Conservation (phyloP, 2,797 vertebrate species). For the Falco concolor region DNA sequence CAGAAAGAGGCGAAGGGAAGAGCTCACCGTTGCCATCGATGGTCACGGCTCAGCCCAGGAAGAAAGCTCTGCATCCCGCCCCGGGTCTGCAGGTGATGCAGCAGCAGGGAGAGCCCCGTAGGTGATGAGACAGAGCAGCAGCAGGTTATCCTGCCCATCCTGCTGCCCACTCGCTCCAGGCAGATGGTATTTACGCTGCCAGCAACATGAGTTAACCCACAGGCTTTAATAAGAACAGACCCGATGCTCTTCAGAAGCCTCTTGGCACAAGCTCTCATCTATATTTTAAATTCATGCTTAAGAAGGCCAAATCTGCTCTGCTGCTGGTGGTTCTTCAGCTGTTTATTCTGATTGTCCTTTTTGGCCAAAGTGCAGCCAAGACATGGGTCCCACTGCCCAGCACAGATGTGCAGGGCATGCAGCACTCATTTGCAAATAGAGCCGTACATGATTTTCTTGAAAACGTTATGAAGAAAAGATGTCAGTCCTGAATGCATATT, state of each 20-base stretch:
- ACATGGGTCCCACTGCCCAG: background rate
- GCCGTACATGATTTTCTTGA: background rate
- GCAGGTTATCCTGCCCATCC: background rate
- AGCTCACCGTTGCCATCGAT: fast-evolving
- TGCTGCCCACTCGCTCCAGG: background rate
- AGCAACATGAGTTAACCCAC: background rate
- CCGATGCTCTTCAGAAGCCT: background rate
- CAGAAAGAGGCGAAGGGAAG: background rate
- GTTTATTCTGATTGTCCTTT: background rate
- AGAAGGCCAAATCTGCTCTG: background rate
- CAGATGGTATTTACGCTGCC: background rate
- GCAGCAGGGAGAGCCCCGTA: background rate
- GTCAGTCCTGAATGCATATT: slow-evolving; percentile 42
- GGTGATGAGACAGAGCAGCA: background rate
- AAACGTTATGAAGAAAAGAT: slow-evolving; percentile 37
- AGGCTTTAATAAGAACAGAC: background rate
- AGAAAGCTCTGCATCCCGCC: background rate
- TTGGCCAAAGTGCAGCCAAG: background rate
- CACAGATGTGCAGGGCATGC: background rate
- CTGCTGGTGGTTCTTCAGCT: background rate
- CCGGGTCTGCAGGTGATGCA: background rate
- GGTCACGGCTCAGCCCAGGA: background rate
- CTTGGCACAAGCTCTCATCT: background rate
- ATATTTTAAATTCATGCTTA: background rate
- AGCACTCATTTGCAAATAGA: background rate